Evolutionary conservation across 2,797 vertebrate species (phyloP), one percentile per base, ranked within the genome.

Genomic region (Enoplosus armatus): DNA sequence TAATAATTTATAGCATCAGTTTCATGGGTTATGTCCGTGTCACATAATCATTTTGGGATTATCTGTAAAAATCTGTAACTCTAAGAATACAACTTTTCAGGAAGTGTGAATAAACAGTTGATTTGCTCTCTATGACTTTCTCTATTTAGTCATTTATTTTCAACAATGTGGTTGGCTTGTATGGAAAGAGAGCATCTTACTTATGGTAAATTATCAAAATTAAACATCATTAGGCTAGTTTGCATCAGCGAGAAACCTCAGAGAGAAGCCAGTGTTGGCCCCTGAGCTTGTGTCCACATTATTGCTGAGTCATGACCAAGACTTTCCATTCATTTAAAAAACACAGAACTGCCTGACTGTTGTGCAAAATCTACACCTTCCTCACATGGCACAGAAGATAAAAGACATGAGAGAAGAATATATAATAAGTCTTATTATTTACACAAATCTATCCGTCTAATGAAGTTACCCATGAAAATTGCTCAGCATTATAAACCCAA

Each of bases 291-390:
- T 43, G 29, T 83, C 67, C 50, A 78, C 35, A 68, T 66, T 78
- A 72, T 16, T 88, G 89, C 90, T 91, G 90, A 92, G 89, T 93
- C 93, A 92, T 63, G 60, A 76, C 80, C 61, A 76, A 58, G 45
- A 56, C 27, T 66, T 88, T 72, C 48, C 54, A 68, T 8, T 63
- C 53, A 35, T 5, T 59, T 74, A 14, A 70, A 69, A 79, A 72
- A 80, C 33, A 66, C 58, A 77, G 31, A 63, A 54, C 50, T 35
- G 47, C 51, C 27, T 37, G 6, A 61, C 33, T 22, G n/a, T 72
- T 80, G 55, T 72, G 76, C 54, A 75, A 77, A 20, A 35, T 51
- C 29, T 37, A 35, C 71, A 61, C 47, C 73, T 60, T 12, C 31
- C 56, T 55, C 45, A 45, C 48, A 54, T 68, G 51, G 77, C 53